Conservation (phyloP, 2,113 vertebrate genomes). For the Campylorhamphus procurvoides region DNA sequence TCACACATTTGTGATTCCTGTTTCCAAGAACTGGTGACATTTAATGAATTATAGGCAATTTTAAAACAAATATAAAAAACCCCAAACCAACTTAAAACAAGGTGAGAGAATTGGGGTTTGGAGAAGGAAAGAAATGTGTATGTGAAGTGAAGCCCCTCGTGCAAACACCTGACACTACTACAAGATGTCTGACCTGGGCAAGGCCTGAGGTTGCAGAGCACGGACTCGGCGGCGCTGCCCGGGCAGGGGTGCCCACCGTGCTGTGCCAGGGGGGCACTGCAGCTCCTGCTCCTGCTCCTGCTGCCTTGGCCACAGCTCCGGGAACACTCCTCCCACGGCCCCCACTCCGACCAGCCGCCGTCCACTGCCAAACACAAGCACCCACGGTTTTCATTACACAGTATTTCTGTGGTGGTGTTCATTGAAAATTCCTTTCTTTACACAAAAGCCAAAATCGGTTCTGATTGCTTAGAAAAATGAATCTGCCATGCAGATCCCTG, state of each 20-base stretch:
- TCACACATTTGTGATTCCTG: neutral
- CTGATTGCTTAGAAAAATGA: neutral
- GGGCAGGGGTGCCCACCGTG: conserved; percentile 84
- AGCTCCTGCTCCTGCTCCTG: conserved; percentile 87
- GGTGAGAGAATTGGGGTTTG: neutral
- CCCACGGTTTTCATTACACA: neutral
- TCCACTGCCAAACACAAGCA: conserved; percentile 79
- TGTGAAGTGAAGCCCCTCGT: neutral
- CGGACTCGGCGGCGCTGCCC: conserved; percentile 82
- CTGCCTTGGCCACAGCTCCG: conserved; percentile 90
- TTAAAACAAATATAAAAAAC: neutral
- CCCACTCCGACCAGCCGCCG: conserved; percentile 93
- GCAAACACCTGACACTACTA: neutral
- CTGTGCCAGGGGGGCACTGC: conserved; percentile 83
- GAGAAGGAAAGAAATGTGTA: neutral
- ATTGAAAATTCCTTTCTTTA: neutral
- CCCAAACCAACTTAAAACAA: neutral
- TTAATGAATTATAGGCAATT: neutral
- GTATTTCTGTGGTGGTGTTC: accelerated
- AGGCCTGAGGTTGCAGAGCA: conserved; percentile 85
- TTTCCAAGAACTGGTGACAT: neutral
- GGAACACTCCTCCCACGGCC: conserved; percentile 92
- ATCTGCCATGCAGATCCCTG: neutral
- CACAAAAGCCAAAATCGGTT: neutral
- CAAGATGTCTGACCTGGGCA: conserved; percentile 85